These are phyloP conservation scores for Ptycholaimellus sp. DNA, from an alignment of 2,888 invertebrate species.

Conservation along the genomic window DNA sequence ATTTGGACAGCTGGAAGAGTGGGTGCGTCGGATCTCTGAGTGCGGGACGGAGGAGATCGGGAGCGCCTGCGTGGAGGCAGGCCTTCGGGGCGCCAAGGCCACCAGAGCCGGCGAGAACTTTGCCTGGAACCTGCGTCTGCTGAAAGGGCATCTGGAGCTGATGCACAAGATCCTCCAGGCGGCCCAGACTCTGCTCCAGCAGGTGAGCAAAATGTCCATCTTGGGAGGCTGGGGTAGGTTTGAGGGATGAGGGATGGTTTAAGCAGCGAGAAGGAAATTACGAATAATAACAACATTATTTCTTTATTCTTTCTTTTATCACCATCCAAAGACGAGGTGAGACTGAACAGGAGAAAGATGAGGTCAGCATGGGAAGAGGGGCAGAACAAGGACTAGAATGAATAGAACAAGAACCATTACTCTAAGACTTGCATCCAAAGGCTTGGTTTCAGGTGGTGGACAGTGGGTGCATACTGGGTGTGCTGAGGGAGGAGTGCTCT, in stretches of 20 bases:
- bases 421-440: not conserved
- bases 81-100: slow-evolving; percentile 32
- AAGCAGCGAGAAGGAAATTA: no score
- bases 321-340: no score
- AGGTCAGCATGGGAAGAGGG: no score
- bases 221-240: no score
- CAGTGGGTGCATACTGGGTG: not conserved
- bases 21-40: slow-evolving; percentile 21
- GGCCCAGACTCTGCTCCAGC: slow-evolving; percentile 32
- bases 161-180: slow-evolving; percentile 32
- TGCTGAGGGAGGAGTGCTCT: not conserved
- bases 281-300: no score
- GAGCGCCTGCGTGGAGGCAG: slow-evolving; percentile 28
- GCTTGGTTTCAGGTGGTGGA: not conserved
- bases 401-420: slow-evolving; percentile 1
- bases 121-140: slow-evolving; percentile 35
- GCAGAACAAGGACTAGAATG: no score
- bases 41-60: slow-evolving; percentile 31
- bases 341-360: no score
- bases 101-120: slow-evolving; percentile 33
- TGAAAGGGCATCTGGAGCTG: slow-evolving; percentile 35
- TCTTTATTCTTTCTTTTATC: no score
- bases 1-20: slow-evolving; percentile 23
- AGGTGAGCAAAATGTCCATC: no score
- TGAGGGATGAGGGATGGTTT: no score